These are phyloP conservation scores for Antheraea pernyi DNA, from an alignment of 1,140 invertebrate genomes.

Conservation along the genomic window DNA sequence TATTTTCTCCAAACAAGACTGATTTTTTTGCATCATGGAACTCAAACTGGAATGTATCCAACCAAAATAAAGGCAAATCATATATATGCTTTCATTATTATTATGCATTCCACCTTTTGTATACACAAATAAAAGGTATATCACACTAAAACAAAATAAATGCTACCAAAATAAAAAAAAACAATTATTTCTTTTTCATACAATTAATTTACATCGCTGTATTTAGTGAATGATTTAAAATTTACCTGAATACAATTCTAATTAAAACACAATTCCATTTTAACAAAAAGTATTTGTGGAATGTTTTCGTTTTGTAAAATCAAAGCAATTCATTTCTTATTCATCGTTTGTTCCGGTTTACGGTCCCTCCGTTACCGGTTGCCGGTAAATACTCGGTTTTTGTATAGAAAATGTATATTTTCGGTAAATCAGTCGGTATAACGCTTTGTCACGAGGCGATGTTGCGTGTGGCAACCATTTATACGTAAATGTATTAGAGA, in stretches of 20 bases:
- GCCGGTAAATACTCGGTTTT: constrained; percentile 5
- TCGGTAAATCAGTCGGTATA: not conserved
- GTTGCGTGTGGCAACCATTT: not conserved
- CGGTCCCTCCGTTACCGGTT: not conserved
- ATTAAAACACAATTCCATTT: constrained; percentile 4
- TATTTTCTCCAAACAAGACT: no score
- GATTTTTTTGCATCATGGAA: no score
- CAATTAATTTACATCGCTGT: no score
- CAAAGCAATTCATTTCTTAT: constrained; percentile 12
- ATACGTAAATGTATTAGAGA: no score
- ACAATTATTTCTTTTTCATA: no score
- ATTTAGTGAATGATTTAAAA: not conserved
- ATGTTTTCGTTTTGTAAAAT: not conserved
- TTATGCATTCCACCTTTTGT: no score
- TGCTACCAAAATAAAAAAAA: no score
- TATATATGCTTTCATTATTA: no score
- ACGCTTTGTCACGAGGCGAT: not conserved
- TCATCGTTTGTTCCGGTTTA: constrained; percentile 8
- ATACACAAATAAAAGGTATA: no score
- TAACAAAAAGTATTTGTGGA: not conserved
- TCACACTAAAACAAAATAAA: no score
- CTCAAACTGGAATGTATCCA: no score
- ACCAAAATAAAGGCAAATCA: no score
- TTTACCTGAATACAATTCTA: not conserved
- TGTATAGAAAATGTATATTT: constrained; percentile 1